A percentile compares a stretch with the other conserved stretches of the same genome.
phyloP scores from a whole-genome alignment of 2,797 vertebrate genomes.

The Platalea minor region DNA sequence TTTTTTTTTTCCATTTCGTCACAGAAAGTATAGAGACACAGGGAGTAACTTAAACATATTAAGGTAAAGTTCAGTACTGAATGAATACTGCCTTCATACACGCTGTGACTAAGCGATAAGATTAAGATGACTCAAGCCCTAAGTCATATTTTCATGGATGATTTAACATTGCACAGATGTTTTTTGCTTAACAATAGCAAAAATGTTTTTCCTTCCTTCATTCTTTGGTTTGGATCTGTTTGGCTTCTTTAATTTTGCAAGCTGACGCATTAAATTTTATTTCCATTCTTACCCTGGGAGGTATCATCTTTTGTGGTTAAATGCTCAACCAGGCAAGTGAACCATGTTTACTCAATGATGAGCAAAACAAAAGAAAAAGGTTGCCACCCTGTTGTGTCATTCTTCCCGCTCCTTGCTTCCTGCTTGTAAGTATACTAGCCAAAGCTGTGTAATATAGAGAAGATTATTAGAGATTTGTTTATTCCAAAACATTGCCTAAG shows the following conservation, averaged over 20 bases:
- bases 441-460: not conserved
- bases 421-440: not conserved
- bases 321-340: not conserved
- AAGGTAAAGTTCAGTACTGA: not conserved
- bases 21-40: not conserved
- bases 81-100: not conserved
- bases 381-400: not conserved
- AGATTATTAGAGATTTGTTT: not conserved
- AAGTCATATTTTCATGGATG: slow-evolving; percentile 18
- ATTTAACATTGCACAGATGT: slow-evolving; percentile 43
- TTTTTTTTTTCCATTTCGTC: not conserved
- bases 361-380: not conserved
- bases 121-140: slow-evolving; percentile 53
- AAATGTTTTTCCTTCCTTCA: slow-evolving; percentile 4
- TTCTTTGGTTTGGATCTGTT: not conserved
- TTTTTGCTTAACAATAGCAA: slow-evolving; percentile 27
- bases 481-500: not conserved
- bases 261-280: not conserved
- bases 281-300: not conserved
- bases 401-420: not conserved
- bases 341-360: not conserved
- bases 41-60: not conserved
- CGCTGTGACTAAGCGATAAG: not conserved
- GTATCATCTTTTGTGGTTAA: not conserved
- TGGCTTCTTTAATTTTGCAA: slow-evolving; percentile 11